Conservation (phyloP, 2,888 invertebrate genomes). For the Plebejus melissa region DNA sequence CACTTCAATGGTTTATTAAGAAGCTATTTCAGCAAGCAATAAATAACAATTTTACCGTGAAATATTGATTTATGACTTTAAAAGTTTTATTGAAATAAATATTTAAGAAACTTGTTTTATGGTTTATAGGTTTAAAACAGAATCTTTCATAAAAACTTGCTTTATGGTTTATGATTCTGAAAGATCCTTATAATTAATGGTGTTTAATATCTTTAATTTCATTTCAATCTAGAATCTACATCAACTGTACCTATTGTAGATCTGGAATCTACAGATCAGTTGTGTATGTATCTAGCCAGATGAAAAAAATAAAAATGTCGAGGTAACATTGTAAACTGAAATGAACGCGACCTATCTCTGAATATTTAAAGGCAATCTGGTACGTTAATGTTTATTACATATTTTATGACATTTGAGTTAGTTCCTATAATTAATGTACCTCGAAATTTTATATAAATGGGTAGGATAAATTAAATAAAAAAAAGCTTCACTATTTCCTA, state of each 20-base stretch:
- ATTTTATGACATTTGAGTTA: background rate
- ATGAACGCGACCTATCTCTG: constrained; percentile 2
- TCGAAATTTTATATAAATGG: background rate
- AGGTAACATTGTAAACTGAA: background rate
- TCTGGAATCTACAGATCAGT: background rate
- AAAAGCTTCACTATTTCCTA: background rate
- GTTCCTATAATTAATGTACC: background rate
- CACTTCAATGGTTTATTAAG: background rate
- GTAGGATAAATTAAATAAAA: background rate
- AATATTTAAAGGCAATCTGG: constrained; percentile 12
- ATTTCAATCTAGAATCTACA: background rate
- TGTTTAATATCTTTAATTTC: background rate
- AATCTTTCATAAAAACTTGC: too few relatives aligned
- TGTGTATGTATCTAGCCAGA: background rate
- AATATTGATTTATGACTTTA: background rate
- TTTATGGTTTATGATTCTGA: background rate
- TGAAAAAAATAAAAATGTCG: background rate
- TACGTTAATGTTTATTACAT: constrained; percentile 10
- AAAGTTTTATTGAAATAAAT: too few relatives aligned
- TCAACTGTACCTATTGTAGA: too few relatives aligned
- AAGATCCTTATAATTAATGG: background rate
- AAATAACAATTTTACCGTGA: background rate
- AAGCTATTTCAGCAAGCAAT: background rate
- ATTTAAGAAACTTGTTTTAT: background rate
- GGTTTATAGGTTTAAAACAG: too few relatives aligned